Base-by-base conservation (phyloP, 2,797 vertebrate genomes). In the Lycodopsis pacificus region DNA sequence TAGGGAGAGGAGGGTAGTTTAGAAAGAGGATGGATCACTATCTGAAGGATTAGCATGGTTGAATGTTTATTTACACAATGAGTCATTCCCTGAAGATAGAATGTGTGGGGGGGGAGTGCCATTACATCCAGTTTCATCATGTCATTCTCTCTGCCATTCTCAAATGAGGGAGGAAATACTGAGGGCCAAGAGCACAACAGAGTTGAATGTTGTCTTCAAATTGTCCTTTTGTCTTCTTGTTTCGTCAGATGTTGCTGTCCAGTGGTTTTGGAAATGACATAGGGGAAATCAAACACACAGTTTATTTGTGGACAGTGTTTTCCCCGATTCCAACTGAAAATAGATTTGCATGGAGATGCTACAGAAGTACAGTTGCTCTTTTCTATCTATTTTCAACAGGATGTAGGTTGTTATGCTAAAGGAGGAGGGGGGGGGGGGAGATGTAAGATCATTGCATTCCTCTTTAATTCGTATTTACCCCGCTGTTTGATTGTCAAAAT, bases 251-350 rank as follows among this genome's bases (percentile, higher is more conserved):
- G 5, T 30, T 74, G 44, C 44, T 20, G 56, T 30, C 51, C 19
- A 70, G 10, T 25, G 32, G 48, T 25, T 69, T 62, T 54, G 12
- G 8, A 59, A 58, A 65, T 62, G 6, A 7, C 10, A 64, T 7
- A 36, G 25, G 36, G 19, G 6, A 56, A 25, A 12, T 51, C 32
- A 20, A 14, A 25, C 25, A 36, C 44, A 32, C 5, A 40, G 53
- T 34, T 48, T 80, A 63, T 79, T 72, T 79, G 62, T 82, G 66
- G 64, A 65, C 65, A 6, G 13, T 22, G 46, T 51, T 54, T 71
- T 12, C 51, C 70, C 25, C 42, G 34, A 36, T 75, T 44, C 42
- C 46, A 77, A 54, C 12, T 73, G 64, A 76, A 78, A 85, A 56
- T 42, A 74, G 75, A 75, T n/a, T 25, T 70, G 63, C 73, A 67